Percentiles rank a stretch among this genome's conserved stretches.
phyloP scores from a whole-genome alignment of 1,140 invertebrate genomes.

The Saccostrea cuccullata region DNA sequence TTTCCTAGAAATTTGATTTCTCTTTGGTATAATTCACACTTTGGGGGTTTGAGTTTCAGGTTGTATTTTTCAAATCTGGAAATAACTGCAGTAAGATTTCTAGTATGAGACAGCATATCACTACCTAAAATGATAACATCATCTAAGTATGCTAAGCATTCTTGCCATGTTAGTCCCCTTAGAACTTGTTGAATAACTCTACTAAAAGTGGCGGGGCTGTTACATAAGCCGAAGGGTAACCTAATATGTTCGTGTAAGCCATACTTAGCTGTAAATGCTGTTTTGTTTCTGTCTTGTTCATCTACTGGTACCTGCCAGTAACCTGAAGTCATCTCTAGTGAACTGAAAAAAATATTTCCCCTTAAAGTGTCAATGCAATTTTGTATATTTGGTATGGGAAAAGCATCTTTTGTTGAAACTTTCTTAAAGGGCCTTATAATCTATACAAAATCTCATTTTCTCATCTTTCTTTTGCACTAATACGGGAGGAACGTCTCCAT shows the following conservation, averaged over 20 bases:
- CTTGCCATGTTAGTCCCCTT: constrained; percentile 29
- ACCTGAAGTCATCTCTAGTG: too few species aligned
- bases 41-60: constrained; percentile 19
- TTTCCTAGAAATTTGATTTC: too few species aligned
- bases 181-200: constrained; percentile 60
- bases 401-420: constrained; percentile 35
- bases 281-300: constrained; percentile 19
- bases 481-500: too few species aligned
- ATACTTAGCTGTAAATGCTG: constrained; percentile 43
- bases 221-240: constrained; percentile 64
- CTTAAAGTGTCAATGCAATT: too few species aligned
- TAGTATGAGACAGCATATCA: too few species aligned
- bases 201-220: constrained; percentile 50
- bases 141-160: too few species aligned
- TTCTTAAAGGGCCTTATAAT: constrained; percentile 18
- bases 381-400: too few species aligned
- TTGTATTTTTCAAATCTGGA: too few species aligned
- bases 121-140: too few species aligned
- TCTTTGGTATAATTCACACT: constrained; percentile 23
- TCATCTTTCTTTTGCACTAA: constrained; percentile 51
- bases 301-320: constrained; percentile 11
- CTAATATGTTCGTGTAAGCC: constrained; percentile 48
- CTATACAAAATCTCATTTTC: constrained; percentile 41
- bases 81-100: too few species aligned
- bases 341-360: too few species aligned